Evolutionary conservation across 2,113 vertebrate genomes (phyloP), one percentile per base, ranked within the genome.

Genomic region (Chamaetylas fuelleborni): DNA sequence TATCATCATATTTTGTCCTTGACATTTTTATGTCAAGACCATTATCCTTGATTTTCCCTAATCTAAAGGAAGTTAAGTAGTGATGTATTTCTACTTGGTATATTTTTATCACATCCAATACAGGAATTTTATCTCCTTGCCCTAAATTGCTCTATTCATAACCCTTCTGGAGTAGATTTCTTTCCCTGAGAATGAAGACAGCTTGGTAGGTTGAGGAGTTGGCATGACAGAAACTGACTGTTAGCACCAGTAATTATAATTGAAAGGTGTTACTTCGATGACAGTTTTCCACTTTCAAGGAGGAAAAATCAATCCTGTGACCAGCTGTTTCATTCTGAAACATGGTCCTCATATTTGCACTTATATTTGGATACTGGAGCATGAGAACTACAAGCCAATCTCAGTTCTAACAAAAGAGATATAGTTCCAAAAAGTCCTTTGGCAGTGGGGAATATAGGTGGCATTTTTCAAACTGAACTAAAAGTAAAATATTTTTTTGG

Each of bases 251-350:
- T 71, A 91, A 67, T 76, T 74, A 48, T 85, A 53, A 76, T 12
- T 93, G 85, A 91, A 87, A 91, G 57, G 53, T 89, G 86, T 74
- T 94, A 86, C 14, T 66, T 74, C 0, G 6, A 76, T 34, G 57
- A 92, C 50, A 90, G 43, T 34, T 82, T 79, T 90, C 43, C 42
- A 80, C 22, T 72, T 84, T 69, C 25, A 69, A 51, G 28, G 26
- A 57, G 36, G 15, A 76, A 51, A 90, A 85, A 82, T 76, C 40
- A 71, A 71, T 42, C 33, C 28, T 57, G 6, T 34, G n/a, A 88
- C 36, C 70, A 94, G 61, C 51, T 94, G 89, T 90, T 94, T 23
- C 19, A 36, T 67, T 79, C 78, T 96, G 90, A 76, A 93, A 60
- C 28, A 25, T 5, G 6, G 19, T 33, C 34, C 19, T 89, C 12